Base-by-base conservation (phyloP, 2,797 vertebrate genomes). In the Brotula barbata region DNA sequence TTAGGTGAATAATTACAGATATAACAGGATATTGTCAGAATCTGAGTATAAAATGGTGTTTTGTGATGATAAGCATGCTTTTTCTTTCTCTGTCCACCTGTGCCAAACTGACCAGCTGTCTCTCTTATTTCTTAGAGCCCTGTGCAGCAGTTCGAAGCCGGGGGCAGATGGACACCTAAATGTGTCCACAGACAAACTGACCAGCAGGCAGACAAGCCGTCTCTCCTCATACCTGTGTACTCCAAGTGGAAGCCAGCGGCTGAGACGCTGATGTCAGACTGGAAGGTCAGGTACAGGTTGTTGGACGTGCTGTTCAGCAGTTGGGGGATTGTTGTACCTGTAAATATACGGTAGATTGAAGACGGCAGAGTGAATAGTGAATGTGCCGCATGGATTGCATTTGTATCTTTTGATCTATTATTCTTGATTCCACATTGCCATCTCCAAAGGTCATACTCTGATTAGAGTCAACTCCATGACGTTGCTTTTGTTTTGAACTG, bases 231-330 rank as follows among this genome's bases (percentile, higher is more conserved):
- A 99, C 97, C 96, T 95, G 96, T 95, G 69, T 97, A 99, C 69
- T 98, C 96, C 82, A 99, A 92, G 82, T 98, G 96, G 89, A 98
- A 99, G 67, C 97, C 97, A 55, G 94, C 92, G 48, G 96, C 95
- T 5, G 96, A 97, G 20, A 98, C 94, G 51, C 97, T 99, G 85
- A 99, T 98, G 89, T 99, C 97, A 59, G 96, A 97, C 84, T 98
- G 96, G 89, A 99, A 99, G 87, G 96, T 97, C 78, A 98, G 88
- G 87, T 93, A 96, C 42, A 99, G 86, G 75, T 96, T 97, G 90
- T 99, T 99, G 81, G 97, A 99, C 1, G 97, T 99, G 82, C 95
- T 99, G 85, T 99, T 99, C 65, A 99, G 91, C 85, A 98, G 93
- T 34, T 92, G 93, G 22, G 97, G 97, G 82, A 99, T 98, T 12